Evolutionary conservation across 2,797 vertebrate genomes (phyloP).

Genomic region (Acipenser transmontanus): DNA sequence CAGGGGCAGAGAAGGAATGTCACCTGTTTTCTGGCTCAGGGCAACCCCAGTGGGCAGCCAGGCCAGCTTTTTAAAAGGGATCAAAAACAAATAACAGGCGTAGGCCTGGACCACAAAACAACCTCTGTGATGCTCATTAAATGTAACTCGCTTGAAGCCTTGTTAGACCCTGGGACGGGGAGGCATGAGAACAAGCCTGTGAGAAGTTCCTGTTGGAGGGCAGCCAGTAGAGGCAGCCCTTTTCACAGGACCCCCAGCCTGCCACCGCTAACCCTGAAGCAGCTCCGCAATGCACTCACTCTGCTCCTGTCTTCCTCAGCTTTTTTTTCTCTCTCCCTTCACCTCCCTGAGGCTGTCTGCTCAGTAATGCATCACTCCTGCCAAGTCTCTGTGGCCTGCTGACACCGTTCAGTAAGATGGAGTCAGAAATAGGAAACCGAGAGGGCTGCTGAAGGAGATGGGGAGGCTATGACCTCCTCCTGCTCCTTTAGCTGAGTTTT

Average conservation of each 20-base stretch:
- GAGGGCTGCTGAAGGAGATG: neutral
- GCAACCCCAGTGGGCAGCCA: slow-evolving; percentile 29
- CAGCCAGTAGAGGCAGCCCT: slow-evolving; percentile 47
- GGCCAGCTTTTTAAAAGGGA: slow-evolving; percentile 41
- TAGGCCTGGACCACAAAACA: slow-evolving; percentile 60
- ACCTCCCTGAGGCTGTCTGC: slow-evolving; percentile 4
- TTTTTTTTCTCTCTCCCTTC: slow-evolving; percentile 16
- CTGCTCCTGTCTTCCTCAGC: slow-evolving; percentile 11
- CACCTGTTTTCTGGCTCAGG: slow-evolving; percentile 55
- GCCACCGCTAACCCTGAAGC: slow-evolving; percentile 41
- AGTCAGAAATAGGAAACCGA: no score
- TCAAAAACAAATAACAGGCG: slow-evolving; percentile 44
- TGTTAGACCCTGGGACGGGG: slow-evolving; percentile 42
- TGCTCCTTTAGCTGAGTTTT: neutral
- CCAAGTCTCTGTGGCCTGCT: no score
- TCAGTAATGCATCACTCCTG: no score
- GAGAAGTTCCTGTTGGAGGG: slow-evolving; percentile 52
- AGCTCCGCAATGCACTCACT: slow-evolving; percentile 23
- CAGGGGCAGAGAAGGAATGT: slow-evolving; percentile 41
- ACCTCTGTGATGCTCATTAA: slow-evolving; percentile 57
- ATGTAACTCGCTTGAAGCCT: slow-evolving; percentile 40
- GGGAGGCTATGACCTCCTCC: neutral
- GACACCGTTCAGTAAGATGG: no score
- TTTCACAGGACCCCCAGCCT: slow-evolving; percentile 63
- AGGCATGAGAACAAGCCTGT: slow-evolving; percentile 66